Conservation (phyloP, 2,888 invertebrate species). For the Eupelmus urozonus region DNA sequence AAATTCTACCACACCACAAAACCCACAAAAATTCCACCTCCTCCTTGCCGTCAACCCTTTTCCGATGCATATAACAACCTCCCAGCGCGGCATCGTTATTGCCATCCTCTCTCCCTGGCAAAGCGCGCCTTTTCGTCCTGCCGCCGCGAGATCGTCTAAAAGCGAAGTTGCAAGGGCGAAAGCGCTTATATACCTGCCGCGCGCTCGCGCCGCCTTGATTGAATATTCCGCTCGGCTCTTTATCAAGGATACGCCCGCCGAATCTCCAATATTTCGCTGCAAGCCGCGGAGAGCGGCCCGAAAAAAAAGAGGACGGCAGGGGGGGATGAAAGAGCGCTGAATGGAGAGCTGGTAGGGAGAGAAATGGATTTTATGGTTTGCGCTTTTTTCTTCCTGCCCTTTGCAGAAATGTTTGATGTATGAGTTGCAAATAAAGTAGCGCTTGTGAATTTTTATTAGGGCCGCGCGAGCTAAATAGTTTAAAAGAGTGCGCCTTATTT, state of each 20-base stretch:
- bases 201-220: slow-evolving; percentile 65
- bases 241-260: slow-evolving; percentile 71
- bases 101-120: slow-evolving; percentile 5
- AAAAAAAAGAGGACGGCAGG: neutral
- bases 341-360: neutral
- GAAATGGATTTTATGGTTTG: neutral
- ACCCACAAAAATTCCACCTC: neutral
- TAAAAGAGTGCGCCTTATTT: too few species aligned
- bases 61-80: slow-evolving; percentile 19
- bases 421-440: too few species aligned
- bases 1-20: neutral
- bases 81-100: slow-evolving; percentile 18
- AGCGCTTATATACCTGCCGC: slow-evolving; percentile 7
- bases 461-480: too few species aligned
- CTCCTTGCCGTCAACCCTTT: neutral
- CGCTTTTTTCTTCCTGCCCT: too few species aligned
- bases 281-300: slow-evolving; percentile 4
- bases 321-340: too few species aligned
- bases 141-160: too few species aligned
- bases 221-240: slow-evolving; percentile 74
- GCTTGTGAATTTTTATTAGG: too few species aligned
- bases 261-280: slow-evolving; percentile 70
- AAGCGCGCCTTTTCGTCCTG: neutral
- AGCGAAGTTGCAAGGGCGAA: too few species aligned
- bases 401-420: too few species aligned